These are phyloP conservation scores for Trichacis sp. DNA, from an alignment of 2,888 invertebrate species.

Conservation along the genomic window DNA sequence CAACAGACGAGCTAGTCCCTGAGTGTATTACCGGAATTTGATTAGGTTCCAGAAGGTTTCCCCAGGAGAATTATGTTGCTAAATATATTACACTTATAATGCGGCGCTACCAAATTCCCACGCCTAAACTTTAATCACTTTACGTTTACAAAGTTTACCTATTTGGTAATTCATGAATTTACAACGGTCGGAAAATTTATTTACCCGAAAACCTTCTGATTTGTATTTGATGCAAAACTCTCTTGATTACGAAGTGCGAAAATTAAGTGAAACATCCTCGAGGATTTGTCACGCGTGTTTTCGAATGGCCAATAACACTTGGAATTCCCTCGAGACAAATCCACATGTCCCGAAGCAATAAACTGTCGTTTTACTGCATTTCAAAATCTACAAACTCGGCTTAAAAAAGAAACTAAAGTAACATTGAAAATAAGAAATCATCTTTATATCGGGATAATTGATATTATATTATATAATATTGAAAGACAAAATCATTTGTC, in stretches of 20 bases:
- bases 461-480: too few relatives aligned
- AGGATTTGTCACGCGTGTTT: neutral
- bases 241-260: neutral
- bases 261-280: conserved; percentile 1
- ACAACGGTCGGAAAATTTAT: neutral
- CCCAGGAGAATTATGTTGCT: neutral
- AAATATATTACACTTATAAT: conserved; percentile 21
- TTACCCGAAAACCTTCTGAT: too few relatives aligned
- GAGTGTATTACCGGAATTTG: conserved; percentile 17
- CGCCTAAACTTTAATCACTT: neutral
- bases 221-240: too few relatives aligned
- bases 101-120: conserved; percentile 11
- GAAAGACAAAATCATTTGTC: too few relatives aligned
- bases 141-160: conserved; percentile 2
- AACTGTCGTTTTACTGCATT: neutral
- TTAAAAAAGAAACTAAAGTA: too few relatives aligned
- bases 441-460: too few relatives aligned
- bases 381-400: too few relatives aligned
- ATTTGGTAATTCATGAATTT: neutral
- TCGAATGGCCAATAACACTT: neutral
- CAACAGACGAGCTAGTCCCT: conserved; percentile 1
- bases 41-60: conserved; percentile 11
- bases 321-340: conserved; percentile 1
- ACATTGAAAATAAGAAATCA: too few relatives aligned
- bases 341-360: neutral